Evolutionary conservation across 2,797 vertebrate genomes (phyloP).

Genomic region (Neosalanx taihuensis): DNA sequence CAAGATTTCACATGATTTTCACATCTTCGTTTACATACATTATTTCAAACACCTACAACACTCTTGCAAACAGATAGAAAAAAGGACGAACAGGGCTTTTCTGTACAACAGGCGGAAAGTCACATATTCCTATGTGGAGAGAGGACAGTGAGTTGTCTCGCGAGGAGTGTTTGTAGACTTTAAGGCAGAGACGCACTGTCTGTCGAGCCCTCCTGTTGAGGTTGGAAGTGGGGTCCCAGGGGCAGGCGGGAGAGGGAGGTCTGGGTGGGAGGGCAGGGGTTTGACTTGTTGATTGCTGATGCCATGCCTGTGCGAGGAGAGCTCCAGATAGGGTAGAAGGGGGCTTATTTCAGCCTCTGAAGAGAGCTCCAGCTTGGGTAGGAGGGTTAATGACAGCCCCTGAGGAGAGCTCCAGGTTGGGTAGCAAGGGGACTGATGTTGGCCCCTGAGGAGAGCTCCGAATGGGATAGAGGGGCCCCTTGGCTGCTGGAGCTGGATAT

Average conservation of each 20-base stretch:
- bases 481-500: slow-evolving; percentile 70
- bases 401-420: background rate
- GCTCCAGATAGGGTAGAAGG: background rate
- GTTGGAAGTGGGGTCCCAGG: background rate
- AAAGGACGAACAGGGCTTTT: slow-evolving; percentile 33
- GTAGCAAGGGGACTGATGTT: slow-evolving; percentile 11
- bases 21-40: slow-evolving; percentile 61
- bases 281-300: background rate
- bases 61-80: slow-evolving; percentile 68
- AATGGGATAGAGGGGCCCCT: slow-evolving; percentile 58
- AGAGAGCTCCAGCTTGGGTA: too few species aligned
- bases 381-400: background rate
- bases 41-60: slow-evolving; percentile 58
- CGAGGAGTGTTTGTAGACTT: slow-evolving; percentile 60
- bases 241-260: background rate
- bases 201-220: slow-evolving; percentile 38
- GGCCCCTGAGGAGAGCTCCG: slow-evolving; percentile 62
- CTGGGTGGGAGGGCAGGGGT: slow-evolving; percentile 7
- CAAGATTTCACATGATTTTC: slow-evolving; percentile 55
- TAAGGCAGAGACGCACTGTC: slow-evolving; percentile 82
- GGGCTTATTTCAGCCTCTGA: too few species aligned
- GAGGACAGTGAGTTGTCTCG: slow-evolving; percentile 25
- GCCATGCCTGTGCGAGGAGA: background rate
- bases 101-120: slow-evolving; percentile 45
- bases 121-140: slow-evolving; percentile 35